A percentile compares a stretch with the other conserved stretches of the same genome.
Evolutionary conservation across 2,797 vertebrate species (phyloP).

Genomic region (Semaprochilodus insignis): DNA sequence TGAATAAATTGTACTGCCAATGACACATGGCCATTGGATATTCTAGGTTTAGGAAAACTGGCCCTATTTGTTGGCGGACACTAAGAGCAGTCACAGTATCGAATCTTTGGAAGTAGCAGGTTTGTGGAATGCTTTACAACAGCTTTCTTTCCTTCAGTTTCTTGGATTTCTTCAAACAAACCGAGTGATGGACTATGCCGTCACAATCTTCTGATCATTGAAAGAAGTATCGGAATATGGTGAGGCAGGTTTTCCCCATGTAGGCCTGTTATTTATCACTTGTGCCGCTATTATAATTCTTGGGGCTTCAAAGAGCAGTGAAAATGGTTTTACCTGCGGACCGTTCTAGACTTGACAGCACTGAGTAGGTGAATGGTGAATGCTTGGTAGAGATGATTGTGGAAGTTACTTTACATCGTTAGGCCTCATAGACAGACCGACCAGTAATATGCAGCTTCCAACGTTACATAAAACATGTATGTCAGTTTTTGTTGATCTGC

Average conservation of each 20-base stretch:
- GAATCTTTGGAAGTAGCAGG: slow-evolving; percentile 26
- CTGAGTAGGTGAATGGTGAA: not conserved
- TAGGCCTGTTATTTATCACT: not conserved
- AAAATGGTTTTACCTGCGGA: not conserved
- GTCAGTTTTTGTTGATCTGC: no score
- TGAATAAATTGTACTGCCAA: not conserved
- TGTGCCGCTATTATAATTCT: not conserved
- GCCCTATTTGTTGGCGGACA: not conserved
- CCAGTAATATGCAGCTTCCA: no score
- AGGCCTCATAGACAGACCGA: not conserved
- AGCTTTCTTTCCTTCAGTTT: not conserved
- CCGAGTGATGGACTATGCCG: not conserved
- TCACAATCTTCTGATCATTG: not conserved
- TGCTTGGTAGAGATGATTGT: not conserved
- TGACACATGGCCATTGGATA: not conserved
- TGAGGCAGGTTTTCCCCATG: not conserved
- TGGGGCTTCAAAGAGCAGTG: not conserved
- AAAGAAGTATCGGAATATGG: not conserved
- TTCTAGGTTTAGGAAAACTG: not conserved
- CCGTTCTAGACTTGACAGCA: not conserved
- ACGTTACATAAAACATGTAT: not conserved
- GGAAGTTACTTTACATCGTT: not conserved
- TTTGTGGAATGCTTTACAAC: not conserved
- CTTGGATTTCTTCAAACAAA: not conserved
- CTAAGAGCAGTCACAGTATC: not conserved